Conservation (phyloP, 2,113 vertebrate species). For the Clupea harengus region DNA sequence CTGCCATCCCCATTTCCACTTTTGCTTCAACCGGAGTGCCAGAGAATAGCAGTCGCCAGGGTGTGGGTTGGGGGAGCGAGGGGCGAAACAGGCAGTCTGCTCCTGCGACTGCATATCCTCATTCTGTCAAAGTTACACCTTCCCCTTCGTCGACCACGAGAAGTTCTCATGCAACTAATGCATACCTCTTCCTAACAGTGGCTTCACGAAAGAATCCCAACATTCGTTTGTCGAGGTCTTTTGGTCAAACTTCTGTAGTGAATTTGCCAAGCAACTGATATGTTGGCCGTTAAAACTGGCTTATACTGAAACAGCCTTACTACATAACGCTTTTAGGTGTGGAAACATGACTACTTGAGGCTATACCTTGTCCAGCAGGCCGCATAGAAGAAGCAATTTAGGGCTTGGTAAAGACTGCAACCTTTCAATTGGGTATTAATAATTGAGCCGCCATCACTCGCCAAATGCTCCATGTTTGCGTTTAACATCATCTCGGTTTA, state of each 20-base stretch:
- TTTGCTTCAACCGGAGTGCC: conserved; percentile 37
- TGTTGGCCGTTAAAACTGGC: background rate
- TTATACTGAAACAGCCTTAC: background rate
- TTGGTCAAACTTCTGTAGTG: background rate
- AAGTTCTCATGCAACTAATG: conserved; percentile 38
- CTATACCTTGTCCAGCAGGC: background rate
- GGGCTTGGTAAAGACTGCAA: conserved; percentile 37
- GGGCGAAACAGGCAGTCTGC: conserved; percentile 61
- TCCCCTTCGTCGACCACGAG: conserved; percentile 49
- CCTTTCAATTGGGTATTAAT: conserved; percentile 76
- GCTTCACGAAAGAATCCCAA: background rate
- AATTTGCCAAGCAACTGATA: background rate
- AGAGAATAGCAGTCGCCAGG: conserved; percentile 41
- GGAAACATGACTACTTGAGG: background rate
- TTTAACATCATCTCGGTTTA: conserved; percentile 74
- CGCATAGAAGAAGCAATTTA: background rate
- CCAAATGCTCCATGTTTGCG: conserved; percentile 73
- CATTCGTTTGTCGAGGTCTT: background rate
- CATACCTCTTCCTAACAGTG: background rate
- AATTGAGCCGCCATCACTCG: conserved; percentile 75
- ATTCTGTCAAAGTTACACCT: conserved; percentile 73
- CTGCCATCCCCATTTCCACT: conserved; percentile 40
- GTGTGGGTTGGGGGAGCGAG: conserved; percentile 59
- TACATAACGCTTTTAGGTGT: background rate
- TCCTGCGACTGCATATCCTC: conserved; percentile 59